Conservation (phyloP, 1,140 invertebrate genomes). For the Macrotrachela quadricornifera region DNA sequence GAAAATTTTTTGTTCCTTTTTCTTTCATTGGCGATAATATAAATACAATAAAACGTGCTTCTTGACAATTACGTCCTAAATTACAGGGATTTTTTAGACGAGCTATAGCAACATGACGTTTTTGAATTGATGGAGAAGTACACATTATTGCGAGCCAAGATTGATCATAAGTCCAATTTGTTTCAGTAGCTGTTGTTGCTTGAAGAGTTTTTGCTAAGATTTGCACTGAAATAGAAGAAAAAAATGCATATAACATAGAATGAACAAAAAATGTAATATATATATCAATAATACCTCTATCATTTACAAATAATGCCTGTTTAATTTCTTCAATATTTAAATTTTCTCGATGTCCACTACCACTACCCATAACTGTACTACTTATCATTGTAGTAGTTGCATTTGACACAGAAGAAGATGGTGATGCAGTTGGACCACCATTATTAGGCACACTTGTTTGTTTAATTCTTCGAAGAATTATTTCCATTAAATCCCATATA, state of each 20-base stretch:
- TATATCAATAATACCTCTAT: too few relatives aligned
- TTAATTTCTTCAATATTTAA: neutral
- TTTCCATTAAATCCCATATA: conserved; percentile 39
- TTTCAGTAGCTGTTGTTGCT: neutral
- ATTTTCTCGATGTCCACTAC: neutral
- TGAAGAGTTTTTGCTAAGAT: neutral
- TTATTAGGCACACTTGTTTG: neutral
- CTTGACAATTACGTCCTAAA: conserved; percentile 41
- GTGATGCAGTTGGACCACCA: too few relatives aligned
- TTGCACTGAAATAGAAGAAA: neutral
- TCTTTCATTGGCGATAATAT: conserved; percentile 43
- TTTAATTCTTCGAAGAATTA: conserved; percentile 13
- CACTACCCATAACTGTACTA: neutral
- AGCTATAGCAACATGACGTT: conserved; percentile 40
- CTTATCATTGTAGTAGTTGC: too few relatives aligned
- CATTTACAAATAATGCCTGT: neutral
- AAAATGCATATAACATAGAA: too few relatives aligned
- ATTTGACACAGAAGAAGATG: too few relatives aligned
- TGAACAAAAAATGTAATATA: too few relatives aligned
- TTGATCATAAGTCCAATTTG: neutral
- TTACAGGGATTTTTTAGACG: conserved; percentile 39
- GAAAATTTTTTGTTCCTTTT: conserved; percentile 45
- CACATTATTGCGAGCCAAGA: conserved; percentile 14
- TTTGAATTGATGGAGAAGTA: conserved; percentile 34
- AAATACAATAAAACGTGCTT: conserved; percentile 41